phyloP scores from a whole-genome alignment of 2,888 invertebrate genomes.

The Ectemnius lituratus region DNA sequence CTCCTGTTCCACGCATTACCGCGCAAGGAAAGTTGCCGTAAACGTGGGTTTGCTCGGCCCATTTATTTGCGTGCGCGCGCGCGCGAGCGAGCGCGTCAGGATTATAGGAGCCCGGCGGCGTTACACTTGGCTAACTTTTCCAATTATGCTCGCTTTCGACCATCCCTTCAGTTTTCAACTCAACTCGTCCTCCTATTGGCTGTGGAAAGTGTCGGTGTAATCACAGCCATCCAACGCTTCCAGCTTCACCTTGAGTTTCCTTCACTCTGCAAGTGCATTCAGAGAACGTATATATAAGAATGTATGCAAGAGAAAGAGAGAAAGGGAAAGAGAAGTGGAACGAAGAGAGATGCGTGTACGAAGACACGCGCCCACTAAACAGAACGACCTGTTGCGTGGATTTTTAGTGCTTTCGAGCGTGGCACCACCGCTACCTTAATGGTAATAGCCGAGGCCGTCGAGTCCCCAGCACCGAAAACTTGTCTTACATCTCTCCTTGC shows the following conservation, averaged over 20 bases:
- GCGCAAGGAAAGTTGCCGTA: too few species aligned
- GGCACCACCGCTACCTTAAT: too few species aligned
- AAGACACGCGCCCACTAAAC: slow-evolving; percentile 37
- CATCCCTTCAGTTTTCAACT: too few species aligned
- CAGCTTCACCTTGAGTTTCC: neutral
- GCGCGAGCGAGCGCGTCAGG: neutral
- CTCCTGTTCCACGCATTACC: too few species aligned
- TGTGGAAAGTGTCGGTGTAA: too few species aligned
- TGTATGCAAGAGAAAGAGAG: too few species aligned
- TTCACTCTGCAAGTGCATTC: neutral
- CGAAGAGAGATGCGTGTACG: neutral
- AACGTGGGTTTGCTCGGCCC: too few species aligned
- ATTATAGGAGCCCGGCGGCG: neutral
- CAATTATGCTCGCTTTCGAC: neutral
- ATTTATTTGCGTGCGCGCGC: neutral
- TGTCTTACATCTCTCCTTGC: too few species aligned
- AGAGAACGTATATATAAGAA: neutral
- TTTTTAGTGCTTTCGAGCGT: slow-evolving; percentile 52
- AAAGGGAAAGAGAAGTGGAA: neutral
- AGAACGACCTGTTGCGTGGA: slow-evolving; percentile 63
- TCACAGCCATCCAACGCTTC: neutral
- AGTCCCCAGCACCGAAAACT: too few species aligned
- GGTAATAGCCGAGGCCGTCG: too few species aligned
- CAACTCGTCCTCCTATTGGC: too few species aligned
- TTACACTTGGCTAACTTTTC: slow-evolving; percentile 4